Base-by-base conservation (phyloP, 2,888 invertebrate genomes). In the Deroplatys truncata region DNA sequence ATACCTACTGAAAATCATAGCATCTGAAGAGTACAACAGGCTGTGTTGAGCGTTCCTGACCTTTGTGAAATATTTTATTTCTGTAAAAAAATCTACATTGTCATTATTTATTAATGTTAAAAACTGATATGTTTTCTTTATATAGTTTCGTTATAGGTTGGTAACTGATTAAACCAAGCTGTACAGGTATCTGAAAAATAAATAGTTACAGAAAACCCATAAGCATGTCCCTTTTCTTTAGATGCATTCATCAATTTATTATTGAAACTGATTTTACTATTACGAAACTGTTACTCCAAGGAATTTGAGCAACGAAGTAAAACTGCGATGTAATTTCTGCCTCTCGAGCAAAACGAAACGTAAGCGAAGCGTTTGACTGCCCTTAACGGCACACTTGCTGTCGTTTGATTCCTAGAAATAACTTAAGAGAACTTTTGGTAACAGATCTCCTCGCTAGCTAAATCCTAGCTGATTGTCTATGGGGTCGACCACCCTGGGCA, bases 401-500 rank as follows among this genome's bases (percentile, higher is more conserved):
- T 72, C 56, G 5, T 16, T 72, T 72, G 56, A 72, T 72, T 20
- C 9, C 5, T 72, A 20, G 56, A 72, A 72, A 72, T 72, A 72
- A 72, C 5, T 72, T 72, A 72, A 20, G 25, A 56, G 56, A 25
- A 72, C 5, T 2, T 72, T 72, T 9, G 56, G 2, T 16, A 7
- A 15, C 9, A 9, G 1, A 72, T 72, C 25, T 72, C 20, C 10
- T 35, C 29, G 86, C 82, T 91, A 91, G 91, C 91, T 91, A 89
- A 90, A 90, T 82, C 91, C 91, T 85, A 91, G 89, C 86, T 91
- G 91, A 28, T 91, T 91, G 88, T 90, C 90, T 28, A 84, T 87
- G 28, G 87, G 84, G n/a, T 91, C 89, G 56, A 90, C 89, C 29
- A 91, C 88, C n/a, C 88, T 88, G n/a, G 93, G 93, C 89, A 93